Percentiles rank a stretch among this genome's conserved stretches.
These are phyloP conservation scores for crab-eating macaque (Macaca fascicularis) DNA, from an alignment of 2,113 vertebrate genomes.

Conservation along the genomic window DNA sequence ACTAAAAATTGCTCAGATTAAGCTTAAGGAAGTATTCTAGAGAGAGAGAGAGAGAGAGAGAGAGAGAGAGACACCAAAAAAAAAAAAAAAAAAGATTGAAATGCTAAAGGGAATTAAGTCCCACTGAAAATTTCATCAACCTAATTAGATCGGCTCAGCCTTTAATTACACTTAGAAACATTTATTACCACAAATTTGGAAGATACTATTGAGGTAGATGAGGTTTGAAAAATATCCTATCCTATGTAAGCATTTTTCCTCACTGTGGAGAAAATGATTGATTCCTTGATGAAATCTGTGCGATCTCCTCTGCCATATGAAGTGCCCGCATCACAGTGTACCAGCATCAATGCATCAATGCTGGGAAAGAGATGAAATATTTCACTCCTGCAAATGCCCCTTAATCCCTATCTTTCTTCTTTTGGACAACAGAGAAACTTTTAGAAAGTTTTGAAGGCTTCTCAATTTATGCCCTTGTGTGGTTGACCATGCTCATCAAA, in stretches of 20 bases:
- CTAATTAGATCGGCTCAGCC: slow-evolving; percentile 67
- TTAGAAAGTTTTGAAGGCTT: neutral
- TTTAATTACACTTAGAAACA: slow-evolving; percentile 66
- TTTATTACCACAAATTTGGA: slow-evolving; percentile 43
- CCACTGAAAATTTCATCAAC: slow-evolving; percentile 63
- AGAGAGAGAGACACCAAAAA: neutral
- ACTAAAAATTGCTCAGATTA: neutral
- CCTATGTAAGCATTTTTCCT: neutral
- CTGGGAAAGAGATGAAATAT: neutral
- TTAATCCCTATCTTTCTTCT: neutral
- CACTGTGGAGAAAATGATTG: neutral
- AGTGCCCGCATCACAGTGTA: accelerated
- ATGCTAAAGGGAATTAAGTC: slow-evolving; percentile 59
- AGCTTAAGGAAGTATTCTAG: slow-evolving; percentile 7
- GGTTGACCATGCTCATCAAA: neutral
- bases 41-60: neutral
- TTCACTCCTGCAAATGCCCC: neutral
- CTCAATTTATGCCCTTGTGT: neutral
- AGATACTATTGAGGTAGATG: neutral
- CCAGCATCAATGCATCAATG: no score
- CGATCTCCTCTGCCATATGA: neutral
- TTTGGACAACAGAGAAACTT: neutral
- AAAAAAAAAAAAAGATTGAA: slow-evolving; percentile 35
- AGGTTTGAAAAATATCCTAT: neutral
- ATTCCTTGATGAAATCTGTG: neutral